Evolutionary conservation across 1,140 invertebrate genomes (phyloP).

Genomic region (Drosophila persimilis): DNA sequence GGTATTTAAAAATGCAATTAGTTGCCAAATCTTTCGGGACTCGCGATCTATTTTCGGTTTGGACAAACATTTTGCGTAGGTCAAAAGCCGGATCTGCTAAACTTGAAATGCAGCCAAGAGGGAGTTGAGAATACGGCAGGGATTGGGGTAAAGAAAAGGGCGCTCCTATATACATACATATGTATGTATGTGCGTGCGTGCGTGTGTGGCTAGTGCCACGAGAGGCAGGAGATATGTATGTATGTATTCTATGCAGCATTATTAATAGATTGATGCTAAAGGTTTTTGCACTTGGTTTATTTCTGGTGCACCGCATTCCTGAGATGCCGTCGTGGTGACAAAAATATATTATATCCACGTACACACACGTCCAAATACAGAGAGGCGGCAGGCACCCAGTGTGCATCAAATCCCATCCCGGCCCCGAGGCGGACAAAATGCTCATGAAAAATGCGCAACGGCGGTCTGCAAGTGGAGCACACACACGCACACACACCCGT

Average conservation of each 20-base stretch:
- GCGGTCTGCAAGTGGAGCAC: slow-evolving; percentile 60
- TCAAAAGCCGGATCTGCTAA: slow-evolving; percentile 64
- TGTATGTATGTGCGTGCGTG: background rate
- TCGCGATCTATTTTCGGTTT: slow-evolving; percentile 34
- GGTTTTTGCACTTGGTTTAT: slow-evolving; percentile 76
- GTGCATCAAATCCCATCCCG: background rate
- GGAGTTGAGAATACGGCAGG: slow-evolving; percentile 16
- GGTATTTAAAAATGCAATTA: too few species aligned
- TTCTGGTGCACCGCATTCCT: slow-evolving; percentile 72
- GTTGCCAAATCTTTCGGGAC: background rate
- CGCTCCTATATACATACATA: slow-evolving; percentile 1
- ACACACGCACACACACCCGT: slow-evolving; percentile 28
- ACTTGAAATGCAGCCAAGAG: slow-evolving; percentile 57
- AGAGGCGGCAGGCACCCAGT: slow-evolving; percentile 6
- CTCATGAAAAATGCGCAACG: slow-evolving; percentile 59
- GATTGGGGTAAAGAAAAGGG: slow-evolving; percentile 5
- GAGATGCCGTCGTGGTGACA: slow-evolving; percentile 61
- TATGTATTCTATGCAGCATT: slow-evolving; percentile 28
- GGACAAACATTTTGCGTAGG: slow-evolving; percentile 42
- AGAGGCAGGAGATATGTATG: slow-evolving; percentile 23
- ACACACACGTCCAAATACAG: slow-evolving; percentile 23
- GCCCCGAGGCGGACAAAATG: slow-evolving; percentile 12
- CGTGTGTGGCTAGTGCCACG: too few species aligned
- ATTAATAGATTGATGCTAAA: slow-evolving; percentile 64
- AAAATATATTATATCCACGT: slow-evolving; percentile 45